These are phyloP conservation scores for Tachina fera DNA, from an alignment of 2,888 invertebrate genomes.

Conservation along the genomic window DNA sequence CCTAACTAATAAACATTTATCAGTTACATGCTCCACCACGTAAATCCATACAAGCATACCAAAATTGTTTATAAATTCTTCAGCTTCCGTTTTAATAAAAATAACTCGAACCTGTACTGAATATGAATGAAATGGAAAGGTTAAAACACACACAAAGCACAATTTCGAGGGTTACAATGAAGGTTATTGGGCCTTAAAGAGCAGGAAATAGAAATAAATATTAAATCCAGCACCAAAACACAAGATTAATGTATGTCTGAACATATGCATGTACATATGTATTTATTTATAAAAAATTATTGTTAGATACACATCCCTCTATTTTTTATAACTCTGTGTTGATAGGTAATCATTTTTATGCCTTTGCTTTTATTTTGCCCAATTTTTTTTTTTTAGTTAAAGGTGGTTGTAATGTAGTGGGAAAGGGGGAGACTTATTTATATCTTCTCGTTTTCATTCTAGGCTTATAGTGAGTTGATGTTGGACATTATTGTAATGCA, in stretches of 20 bases:
- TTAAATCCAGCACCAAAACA: neutral
- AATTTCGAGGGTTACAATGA: conserved; percentile 18
- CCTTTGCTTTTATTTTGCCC: neutral
- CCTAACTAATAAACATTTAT: neutral
- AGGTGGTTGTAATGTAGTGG: neutral
- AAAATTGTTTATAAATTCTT: conserved; percentile 30
- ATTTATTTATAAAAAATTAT: conserved; percentile 2
- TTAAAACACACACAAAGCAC: neutral
- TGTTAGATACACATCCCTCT: neutral
- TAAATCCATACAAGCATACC: neutral
- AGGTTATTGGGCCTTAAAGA: conserved; percentile 12
- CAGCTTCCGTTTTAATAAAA: conserved; percentile 44
- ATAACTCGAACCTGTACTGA: conserved; percentile 49
- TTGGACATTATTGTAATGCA: neutral
- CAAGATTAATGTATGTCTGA: neutral
- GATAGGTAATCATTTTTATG: conserved; percentile 25
- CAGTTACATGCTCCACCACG: neutral
- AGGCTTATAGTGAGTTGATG: conserved; percentile 19
- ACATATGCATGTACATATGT: neutral
- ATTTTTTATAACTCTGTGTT: conserved; percentile 27
- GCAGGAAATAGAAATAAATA: conserved; percentile 23
- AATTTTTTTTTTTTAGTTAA: neutral
- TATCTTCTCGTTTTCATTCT: too few relatives aligned
- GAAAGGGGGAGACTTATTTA: too few relatives aligned
- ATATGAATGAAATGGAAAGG: conserved; percentile 40